These are phyloP conservation scores for Ciconia boyciana DNA, from an alignment of 2,113 vertebrate species.

Conservation along the genomic window DNA sequence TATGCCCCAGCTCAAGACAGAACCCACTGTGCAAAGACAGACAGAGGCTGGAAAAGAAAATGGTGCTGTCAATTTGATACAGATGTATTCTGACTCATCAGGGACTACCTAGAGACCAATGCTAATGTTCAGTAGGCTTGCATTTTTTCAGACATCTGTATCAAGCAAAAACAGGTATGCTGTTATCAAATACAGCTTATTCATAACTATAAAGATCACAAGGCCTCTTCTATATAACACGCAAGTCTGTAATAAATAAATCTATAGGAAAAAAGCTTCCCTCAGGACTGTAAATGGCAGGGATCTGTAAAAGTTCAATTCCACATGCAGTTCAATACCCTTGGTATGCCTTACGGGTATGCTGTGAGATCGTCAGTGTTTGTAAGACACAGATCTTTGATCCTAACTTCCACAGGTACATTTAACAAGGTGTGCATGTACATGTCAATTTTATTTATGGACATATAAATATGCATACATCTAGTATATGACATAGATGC, in stretches of 20 bases:
- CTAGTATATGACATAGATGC: rapidly evolving
- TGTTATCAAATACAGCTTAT: not conserved
- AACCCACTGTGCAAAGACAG: not conserved
- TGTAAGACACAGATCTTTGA: not conserved
- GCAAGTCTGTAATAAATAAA: not conserved
- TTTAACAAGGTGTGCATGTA: not conserved
- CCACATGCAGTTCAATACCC: not conserved
- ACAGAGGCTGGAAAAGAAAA: not conserved
- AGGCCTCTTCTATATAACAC: not conserved
- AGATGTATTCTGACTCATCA: not conserved
- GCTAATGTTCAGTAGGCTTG: not conserved
- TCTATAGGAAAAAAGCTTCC: not conserved
- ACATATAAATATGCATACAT: rapidly evolving
- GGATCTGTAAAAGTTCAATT: not conserved
- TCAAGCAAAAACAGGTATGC: not conserved
- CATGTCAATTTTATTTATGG: rapidly evolving
- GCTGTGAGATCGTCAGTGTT: not conserved
- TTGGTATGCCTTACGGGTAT: too few species aligned
- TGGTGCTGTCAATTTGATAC: not conserved
- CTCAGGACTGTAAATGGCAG: not conserved
- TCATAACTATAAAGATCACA: not conserved
- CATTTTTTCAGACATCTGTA: not conserved
- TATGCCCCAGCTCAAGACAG: not conserved
- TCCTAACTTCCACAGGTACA: not conserved
- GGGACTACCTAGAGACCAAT: not conserved